Conservation (phyloP, 1,140 invertebrate genomes). For the Lycorma delicatula region DNA sequence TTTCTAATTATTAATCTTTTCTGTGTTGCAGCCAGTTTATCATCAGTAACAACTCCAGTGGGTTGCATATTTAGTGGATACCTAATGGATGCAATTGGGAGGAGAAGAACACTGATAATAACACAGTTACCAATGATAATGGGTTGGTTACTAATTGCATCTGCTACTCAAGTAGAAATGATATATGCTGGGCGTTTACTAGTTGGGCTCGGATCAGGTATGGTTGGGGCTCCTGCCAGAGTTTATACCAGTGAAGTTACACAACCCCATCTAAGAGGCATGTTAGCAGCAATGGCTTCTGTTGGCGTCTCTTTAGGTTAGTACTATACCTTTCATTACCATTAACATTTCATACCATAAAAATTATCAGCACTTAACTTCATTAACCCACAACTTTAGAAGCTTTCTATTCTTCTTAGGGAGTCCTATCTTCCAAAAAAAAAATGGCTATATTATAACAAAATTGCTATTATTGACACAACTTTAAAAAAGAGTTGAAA, state of each 20-base stretch:
- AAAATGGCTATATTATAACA: too few species aligned
- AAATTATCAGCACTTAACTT: too few species aligned
- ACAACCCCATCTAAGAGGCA: constrained; percentile 57
- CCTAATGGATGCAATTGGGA: constrained; percentile 57
- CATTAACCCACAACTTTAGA: too few species aligned
- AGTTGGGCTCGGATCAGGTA: constrained; percentile 54
- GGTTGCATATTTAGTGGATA: constrained; percentile 61
- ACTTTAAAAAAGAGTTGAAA: too few species aligned
- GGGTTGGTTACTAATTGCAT: constrained; percentile 56
- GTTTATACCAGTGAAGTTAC: constrained; percentile 60
- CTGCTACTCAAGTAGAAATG: constrained; percentile 47
- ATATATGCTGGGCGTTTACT: constrained; percentile 52
- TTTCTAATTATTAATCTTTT: background rate
- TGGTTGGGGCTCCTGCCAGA: constrained; percentile 57
- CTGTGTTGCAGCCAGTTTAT: constrained; percentile 57
- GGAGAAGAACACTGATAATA: constrained; percentile 53
- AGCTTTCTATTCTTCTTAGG: too few species aligned
- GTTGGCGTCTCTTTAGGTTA: constrained; percentile 39
- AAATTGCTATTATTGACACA: too few species aligned
- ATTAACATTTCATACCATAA: too few species aligned
- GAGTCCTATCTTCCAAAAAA: too few species aligned
- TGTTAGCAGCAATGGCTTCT: constrained; percentile 52
- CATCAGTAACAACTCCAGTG: constrained; percentile 58
- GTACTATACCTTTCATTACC: too few species aligned
- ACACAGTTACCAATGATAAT: constrained; percentile 58